Conservation (phyloP, 2,797 vertebrate species). For the Leptoclinus maculatus region DNA sequence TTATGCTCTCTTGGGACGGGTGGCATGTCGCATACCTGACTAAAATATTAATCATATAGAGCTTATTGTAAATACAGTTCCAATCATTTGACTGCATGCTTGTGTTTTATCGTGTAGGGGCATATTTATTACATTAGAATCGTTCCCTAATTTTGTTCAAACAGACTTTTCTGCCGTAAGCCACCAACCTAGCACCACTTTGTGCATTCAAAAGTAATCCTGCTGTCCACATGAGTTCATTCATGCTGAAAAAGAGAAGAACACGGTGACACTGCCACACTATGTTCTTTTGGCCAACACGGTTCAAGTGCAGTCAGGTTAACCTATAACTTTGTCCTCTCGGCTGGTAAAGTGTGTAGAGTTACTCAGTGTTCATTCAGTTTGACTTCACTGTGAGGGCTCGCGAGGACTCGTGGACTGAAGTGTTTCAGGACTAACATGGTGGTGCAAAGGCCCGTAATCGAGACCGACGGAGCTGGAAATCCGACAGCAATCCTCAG, state of each 20-base stretch:
- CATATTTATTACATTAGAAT: background rate
- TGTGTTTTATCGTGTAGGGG: background rate
- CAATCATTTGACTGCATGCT: background rate
- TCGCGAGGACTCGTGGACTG: constrained; percentile 3
- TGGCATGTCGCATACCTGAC: constrained; percentile 7
- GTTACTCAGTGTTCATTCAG: background rate
- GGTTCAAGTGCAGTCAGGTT: constrained; percentile 44
- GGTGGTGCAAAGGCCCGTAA: background rate
- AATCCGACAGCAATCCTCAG: constrained; percentile 7
- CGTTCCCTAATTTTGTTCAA: background rate
- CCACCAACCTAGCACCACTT: background rate
- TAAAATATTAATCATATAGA: background rate
- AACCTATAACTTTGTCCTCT: constrained; percentile 51
- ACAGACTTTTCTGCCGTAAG: background rate
- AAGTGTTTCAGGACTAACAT: constrained; percentile 23
- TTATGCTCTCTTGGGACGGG: constrained; percentile 1
- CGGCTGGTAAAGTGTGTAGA: background rate
- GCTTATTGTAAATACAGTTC: background rate
- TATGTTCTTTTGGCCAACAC: background rate
- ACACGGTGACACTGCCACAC: background rate
- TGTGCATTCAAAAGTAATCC: background rate
- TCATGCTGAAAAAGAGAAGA: background rate
- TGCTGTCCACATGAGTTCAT: constrained; percentile 4
- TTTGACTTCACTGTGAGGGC: too few relatives aligned
- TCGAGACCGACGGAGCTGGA: constrained; percentile 20